A percentile compares a stretch with the other conserved stretches of the same genome.
phyloP scores from a whole-genome alignment of 1,140 invertebrate species.

The Parasteatoda tepidariorum region DNA sequence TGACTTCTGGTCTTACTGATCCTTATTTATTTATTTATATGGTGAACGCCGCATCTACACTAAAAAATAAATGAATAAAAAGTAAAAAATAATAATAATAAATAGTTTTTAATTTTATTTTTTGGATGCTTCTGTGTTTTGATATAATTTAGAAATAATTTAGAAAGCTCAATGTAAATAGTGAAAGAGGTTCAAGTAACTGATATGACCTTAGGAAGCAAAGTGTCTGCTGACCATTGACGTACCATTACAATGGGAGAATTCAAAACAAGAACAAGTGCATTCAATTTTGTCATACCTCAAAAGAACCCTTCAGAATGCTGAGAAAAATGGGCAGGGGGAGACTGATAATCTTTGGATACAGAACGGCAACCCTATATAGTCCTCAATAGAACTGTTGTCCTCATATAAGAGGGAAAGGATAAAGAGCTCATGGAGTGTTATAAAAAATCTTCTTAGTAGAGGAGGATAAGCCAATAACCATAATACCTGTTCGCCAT shows the following conservation, averaged over 20 bases:
- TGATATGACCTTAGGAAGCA: no score
- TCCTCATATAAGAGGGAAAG: slow-evolving; percentile 14
- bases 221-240: slow-evolving; percentile 28
- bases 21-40: no score
- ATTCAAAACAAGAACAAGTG: slow-evolving; percentile 31
- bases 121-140: no score
- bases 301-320: slow-evolving; percentile 7
- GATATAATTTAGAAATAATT: no score
- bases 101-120: no score
- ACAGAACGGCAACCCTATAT: slow-evolving; percentile 20
- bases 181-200: no score
- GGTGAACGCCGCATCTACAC: no score
- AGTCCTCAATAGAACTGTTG: slow-evolving; percentile 14
- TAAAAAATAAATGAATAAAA: no score
- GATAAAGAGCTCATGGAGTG: slow-evolving; percentile 17
- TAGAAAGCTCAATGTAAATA: no score
- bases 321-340: slow-evolving; percentile 37
- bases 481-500: slow-evolving; percentile 31
- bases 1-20: no score
- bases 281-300: slow-evolving; percentile 13
- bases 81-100: no score
- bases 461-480: slow-evolving; percentile 46
- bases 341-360: slow-evolving; percentile 19
- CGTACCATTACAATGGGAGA: background rate
- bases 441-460: slow-evolving; percentile 4